Evolutionary conservation across 2,888 invertebrate species (phyloP).

Genomic region (Tiliacea aurago): DNA sequence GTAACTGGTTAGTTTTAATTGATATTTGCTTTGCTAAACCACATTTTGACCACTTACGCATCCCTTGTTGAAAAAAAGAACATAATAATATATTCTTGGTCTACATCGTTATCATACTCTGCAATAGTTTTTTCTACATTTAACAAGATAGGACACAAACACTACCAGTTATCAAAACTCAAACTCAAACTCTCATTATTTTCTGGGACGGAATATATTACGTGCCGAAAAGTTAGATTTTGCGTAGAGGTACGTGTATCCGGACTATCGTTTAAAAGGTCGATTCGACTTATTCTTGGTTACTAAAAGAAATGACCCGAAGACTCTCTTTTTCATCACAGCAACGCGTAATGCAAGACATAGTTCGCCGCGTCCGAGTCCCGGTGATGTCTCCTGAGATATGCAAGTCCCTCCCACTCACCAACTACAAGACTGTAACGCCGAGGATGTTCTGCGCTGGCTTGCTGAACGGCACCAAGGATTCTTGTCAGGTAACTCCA

Average conservation of each 20-base stretch:
- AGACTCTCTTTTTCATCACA: constrained; percentile 45
- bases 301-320: neutral
- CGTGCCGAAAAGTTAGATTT: neutral
- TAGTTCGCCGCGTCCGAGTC: constrained; percentile 76
- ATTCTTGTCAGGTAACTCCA: constrained; percentile 84
- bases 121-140: neutral
- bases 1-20: neutral
- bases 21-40: neutral
- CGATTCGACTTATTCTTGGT: neutral
- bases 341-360: constrained; percentile 82
- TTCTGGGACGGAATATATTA: neutral
- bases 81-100: neutral
- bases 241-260: neutral
- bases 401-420: constrained; percentile 72
- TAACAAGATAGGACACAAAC: neutral
- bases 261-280: neutral
- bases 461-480: constrained; percentile 76
- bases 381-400: constrained; percentile 73
- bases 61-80: neutral
- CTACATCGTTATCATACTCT: neutral
- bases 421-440: constrained; percentile 76
- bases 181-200: neutral
- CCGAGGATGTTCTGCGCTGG: constrained; percentile 87
- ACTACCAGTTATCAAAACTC: neutral
- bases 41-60: neutral